Conservation (phyloP, 2,888 invertebrate genomes). For the Phortica okadai region DNA sequence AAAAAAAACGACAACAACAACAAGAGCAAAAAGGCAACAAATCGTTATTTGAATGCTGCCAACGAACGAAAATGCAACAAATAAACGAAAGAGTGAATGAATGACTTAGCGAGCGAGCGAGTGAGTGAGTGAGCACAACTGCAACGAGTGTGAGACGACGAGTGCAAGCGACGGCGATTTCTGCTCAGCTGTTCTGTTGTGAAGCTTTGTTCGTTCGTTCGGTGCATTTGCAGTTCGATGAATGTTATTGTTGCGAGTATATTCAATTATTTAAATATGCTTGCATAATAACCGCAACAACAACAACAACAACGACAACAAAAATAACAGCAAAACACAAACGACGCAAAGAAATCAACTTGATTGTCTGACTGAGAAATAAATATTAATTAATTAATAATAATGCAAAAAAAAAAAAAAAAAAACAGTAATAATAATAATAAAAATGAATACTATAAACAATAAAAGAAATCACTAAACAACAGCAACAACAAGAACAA, state of each 20-base stretch:
- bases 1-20: conserved; percentile 18
- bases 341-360: not conserved
- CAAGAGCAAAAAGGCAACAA: not conserved
- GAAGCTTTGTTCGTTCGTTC: not conserved
- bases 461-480: conserved; percentile 39
- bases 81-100: not conserved
- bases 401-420: not conserved
- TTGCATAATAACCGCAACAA: conserved; percentile 7
- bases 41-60: not conserved
- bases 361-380: not conserved
- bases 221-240: not conserved
- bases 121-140: not conserved
- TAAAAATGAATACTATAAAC: conserved; percentile 38
- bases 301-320: not conserved
- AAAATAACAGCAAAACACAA: not conserved
- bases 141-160: not conserved
- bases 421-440: not conserved
- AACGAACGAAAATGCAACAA: not conserved
- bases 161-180: not conserved
- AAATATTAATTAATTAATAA: not conserved
- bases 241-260: conserved; percentile 13
- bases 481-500: conserved; percentile 38
- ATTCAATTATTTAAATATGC: conserved; percentile 7
- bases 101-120: conserved; percentile 29
- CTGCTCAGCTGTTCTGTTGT: not conserved